Conservation (phyloP, 2,113 vertebrate genomes). For the Oreocharis arfaki region DNA sequence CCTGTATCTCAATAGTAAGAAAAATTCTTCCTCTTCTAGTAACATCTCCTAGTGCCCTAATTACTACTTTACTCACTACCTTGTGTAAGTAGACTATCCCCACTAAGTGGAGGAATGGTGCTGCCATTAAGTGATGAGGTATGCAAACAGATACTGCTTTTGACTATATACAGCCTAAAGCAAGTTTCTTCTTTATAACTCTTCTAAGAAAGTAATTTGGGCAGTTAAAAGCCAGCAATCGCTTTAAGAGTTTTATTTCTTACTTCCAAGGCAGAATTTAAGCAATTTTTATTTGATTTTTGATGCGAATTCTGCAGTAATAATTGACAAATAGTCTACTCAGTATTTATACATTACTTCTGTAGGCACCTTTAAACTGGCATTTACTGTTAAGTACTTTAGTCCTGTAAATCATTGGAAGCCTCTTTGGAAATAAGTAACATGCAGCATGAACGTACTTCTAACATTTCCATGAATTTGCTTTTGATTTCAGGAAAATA, state of each 20-base stretch:
- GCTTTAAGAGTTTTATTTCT: not conserved
- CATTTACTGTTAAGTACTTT: not conserved
- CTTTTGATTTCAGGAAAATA: conserved; percentile 66
- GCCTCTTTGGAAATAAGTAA: not conserved
- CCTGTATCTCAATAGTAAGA: not conserved
- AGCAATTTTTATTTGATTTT: not conserved
- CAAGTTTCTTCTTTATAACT: not conserved
- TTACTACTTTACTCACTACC: not conserved
- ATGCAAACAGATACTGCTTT: not conserved
- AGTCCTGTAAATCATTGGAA: not conserved
- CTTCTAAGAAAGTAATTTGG: not conserved
- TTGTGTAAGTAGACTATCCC: not conserved
- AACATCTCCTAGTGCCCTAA: not conserved
- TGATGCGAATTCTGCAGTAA: not conserved
- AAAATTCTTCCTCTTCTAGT: not conserved
- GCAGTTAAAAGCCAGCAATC: not conserved
- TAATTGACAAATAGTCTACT: not conserved
- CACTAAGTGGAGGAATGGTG: not conserved
- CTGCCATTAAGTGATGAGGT: not conserved
- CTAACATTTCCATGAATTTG: not conserved
- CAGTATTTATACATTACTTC: not conserved
- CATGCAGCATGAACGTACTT: not conserved
- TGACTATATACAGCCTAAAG: not conserved
- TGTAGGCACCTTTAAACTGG: not conserved
- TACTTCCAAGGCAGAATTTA: not conserved